phyloP scores from a whole-genome alignment of 2,113 vertebrate species.

The Athene noctua region DNA sequence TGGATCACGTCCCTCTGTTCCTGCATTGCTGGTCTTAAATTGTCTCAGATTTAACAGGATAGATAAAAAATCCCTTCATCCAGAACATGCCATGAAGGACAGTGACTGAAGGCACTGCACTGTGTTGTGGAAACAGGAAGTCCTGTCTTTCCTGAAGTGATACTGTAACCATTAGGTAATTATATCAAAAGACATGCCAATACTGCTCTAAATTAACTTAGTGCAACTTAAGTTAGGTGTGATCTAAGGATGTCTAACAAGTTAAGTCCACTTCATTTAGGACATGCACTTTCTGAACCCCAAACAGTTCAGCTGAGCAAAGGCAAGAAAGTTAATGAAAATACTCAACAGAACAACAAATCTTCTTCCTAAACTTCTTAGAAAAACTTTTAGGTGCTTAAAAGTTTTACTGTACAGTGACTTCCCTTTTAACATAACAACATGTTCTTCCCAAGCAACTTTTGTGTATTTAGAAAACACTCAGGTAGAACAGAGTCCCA shows the following conservation, averaged over 20 bases:
- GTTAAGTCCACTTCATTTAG: not conserved
- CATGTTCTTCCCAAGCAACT: not conserved
- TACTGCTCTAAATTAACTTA: not conserved
- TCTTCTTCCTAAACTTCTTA: not conserved
- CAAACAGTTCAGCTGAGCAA: not conserved
- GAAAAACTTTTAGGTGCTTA: not conserved
- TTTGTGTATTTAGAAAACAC: not conserved
- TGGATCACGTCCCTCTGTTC: not conserved
- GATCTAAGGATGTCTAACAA: not conserved
- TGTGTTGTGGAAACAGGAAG: not conserved
- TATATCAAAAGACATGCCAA: not conserved
- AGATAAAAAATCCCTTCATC: not conserved
- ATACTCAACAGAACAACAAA: not conserved
- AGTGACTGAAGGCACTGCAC: not conserved
- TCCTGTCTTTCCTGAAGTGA: not conserved
- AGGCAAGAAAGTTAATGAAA: not conserved
- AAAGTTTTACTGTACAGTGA: not conserved
- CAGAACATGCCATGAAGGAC: not conserved
- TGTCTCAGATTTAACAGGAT: not conserved
- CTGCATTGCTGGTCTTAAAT: not conserved
- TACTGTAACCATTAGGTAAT: not conserved
- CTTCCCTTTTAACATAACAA: not conserved
- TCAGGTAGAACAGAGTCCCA: not conserved
- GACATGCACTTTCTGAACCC: accelerated
- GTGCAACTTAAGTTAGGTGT: not conserved